Conservation (phyloP, 2,113 vertebrate species). For the Merops nubicus region DNA sequence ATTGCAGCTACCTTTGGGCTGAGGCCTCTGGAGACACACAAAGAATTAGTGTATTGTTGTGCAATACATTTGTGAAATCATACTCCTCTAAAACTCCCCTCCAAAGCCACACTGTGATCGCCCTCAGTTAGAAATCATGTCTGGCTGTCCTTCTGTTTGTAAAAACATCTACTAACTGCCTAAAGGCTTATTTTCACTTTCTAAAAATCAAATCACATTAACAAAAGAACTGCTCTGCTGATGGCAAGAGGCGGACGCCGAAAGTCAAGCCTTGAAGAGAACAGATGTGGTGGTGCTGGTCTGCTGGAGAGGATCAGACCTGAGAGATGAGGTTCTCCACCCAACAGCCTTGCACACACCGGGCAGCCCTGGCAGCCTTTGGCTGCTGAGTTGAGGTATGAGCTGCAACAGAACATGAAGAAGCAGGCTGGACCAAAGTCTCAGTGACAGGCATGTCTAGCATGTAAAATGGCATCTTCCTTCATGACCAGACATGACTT, state of each 20-base stretch:
- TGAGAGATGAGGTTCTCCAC: background rate
- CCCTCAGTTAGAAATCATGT: background rate
- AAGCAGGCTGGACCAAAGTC: background rate
- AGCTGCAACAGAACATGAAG: background rate
- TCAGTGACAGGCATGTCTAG: background rate
- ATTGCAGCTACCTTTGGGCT: slow-evolving; percentile 61
- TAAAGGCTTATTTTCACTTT: background rate
- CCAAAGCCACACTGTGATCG: background rate
- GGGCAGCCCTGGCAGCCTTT: background rate
- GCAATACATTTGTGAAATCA: slow-evolving; percentile 21
- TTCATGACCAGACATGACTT: background rate
- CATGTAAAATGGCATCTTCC: background rate
- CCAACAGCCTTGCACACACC: background rate
- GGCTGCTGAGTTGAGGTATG: background rate
- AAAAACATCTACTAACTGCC: background rate
- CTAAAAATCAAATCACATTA: background rate
- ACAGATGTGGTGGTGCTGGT: background rate
- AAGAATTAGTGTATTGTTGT: slow-evolving; percentile 59
- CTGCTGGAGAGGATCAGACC: background rate
- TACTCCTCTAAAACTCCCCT: background rate
- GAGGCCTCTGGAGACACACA: slow-evolving; percentile 25
- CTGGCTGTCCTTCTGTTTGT: background rate
- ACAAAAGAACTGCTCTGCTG: background rate
- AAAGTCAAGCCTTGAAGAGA: background rate
- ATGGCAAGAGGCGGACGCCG: background rate